Conservation (phyloP, 2,113 vertebrate species). For the Chrysochloris asiatica region DNA sequence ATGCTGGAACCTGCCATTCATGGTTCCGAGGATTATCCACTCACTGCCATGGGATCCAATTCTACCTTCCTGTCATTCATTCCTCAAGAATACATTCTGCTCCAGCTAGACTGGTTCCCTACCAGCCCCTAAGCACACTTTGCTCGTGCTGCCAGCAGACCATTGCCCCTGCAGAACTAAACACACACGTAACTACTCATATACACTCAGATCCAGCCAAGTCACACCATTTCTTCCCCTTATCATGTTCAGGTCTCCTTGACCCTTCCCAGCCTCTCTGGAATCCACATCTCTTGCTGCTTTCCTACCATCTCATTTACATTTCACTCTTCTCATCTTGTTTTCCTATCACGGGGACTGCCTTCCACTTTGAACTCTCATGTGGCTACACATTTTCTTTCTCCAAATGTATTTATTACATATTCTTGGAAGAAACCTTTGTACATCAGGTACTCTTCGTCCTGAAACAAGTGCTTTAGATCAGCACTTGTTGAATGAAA, state of each 20-base stretch:
- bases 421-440: slow-evolving; percentile 15
- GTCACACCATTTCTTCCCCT: background rate
- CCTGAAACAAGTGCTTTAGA: background rate
- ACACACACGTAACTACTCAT: background rate
- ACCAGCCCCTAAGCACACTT: background rate
- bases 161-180: background rate
- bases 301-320: background rate
- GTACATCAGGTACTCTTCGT: background rate
- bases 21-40: background rate
- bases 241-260: background rate
- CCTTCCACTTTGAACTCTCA: background rate
- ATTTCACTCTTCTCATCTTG: too few relatives aligned
- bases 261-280: background rate
- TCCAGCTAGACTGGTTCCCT: background rate
- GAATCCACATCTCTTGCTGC: background rate
- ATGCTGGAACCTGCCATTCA: background rate
- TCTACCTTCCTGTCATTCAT: background rate
- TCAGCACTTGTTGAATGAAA: slow-evolving; percentile 9
- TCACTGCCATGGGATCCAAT: background rate
- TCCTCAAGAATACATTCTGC: background rate
- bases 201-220: background rate
- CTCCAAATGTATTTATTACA: background rate
- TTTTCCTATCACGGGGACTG: too few relatives aligned
- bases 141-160: accelerated
- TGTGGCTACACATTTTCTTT: background rate